Evolutionary conservation across 1,140 invertebrate species (phyloP), one percentile per base, ranked within the genome.

Genomic region (Aradophagus sp.): DNA sequence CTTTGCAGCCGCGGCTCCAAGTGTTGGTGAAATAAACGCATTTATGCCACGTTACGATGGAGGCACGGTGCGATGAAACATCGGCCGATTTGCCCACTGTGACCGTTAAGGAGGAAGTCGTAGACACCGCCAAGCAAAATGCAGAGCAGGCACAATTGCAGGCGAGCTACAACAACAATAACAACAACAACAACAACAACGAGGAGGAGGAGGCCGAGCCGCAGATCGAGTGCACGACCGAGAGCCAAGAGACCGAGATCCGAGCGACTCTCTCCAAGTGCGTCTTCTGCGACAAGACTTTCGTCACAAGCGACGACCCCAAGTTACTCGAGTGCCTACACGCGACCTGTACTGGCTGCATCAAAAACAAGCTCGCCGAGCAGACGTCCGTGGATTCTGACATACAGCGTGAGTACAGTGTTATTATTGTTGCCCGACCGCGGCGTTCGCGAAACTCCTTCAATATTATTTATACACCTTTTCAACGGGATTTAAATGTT

Each of bases 321-420:
- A 95, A 94, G 83, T 86, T 96, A 16, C 84, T 96, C 50, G 93
- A 94, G 79, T 96, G 95, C 81, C 87, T 96, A 44, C 95, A 96
- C 82, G 92, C 93, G 20, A 90, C 91, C 32, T 96, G 95, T 80
- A 87, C 89, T 19, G 86, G 88, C 48, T 96, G 95, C 85, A 84
- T 95, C 53, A 89, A 87, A 62, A 87, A 88, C 35, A 93, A 93
- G 81, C 83, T 93, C n/a, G 87, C 83, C 26, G 89, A 91, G 42
- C 77, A 86, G 73, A 85, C 87, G 35, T 87, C 87, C 0, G 79
- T 80, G 0, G 84, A 85, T 42, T 52, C 74, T 4, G 83, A 84
- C 17, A 67, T 83, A 38, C 35, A 80, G 8, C 69, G 81, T 83
- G 58, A 78, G 77, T 62, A 44, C 2, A 32, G 14, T 12, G 31